Evolutionary conservation across 2,888 invertebrate genomes (phyloP), one percentile per base, ranked within the genome.

Genomic region (Lamproptera curius): DNA sequence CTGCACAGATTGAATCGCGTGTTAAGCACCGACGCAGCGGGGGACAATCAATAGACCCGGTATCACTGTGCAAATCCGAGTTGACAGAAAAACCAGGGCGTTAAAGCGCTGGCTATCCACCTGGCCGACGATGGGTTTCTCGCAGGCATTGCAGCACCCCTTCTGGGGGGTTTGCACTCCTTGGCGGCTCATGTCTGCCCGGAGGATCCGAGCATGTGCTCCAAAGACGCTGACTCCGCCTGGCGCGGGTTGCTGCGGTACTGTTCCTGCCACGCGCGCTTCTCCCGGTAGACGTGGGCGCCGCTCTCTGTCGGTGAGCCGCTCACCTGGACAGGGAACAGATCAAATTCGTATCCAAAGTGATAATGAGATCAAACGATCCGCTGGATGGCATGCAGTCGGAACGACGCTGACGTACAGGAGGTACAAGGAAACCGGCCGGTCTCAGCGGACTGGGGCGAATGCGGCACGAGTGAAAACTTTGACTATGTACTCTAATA

Each of bases 91-190:
- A 8, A 42, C 34, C 23, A 4, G n/a, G n/a, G n/a, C n/a, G n/a
- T n/a, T n/a, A n/a, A n/a, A n/a, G n/a, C n/a, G n/a, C n/a, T n/a
- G n/a, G 41, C 16, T 49, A 42, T 62, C 57, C 71, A 92, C 94
- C 93, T 98, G 98, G 63, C 99, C 99, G 53, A 99, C 97, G 83
- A 99, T 99, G 58, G 99, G 97, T 73, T 99, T 99, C 82, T 97
- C 96, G 90, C 99, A 99, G 62, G 97, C 97, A 76, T 92, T 97
- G 93, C 99, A 99, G 90, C 98, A 97, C 70, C 99, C 99, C 90
- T 99, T 99, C 79, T 99, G 98, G 66, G 98, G 97, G 56, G 98
- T 98, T 81, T 95, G 97, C 57, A 99, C 97, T 85, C 99, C 99
- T 91, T 99, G 99, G 77, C 97, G 95, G 88, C 95, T 97, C 97